These are phyloP conservation scores for Epiblema foenella DNA, from an alignment of 2,888 invertebrate species.

Conservation along the genomic window DNA sequence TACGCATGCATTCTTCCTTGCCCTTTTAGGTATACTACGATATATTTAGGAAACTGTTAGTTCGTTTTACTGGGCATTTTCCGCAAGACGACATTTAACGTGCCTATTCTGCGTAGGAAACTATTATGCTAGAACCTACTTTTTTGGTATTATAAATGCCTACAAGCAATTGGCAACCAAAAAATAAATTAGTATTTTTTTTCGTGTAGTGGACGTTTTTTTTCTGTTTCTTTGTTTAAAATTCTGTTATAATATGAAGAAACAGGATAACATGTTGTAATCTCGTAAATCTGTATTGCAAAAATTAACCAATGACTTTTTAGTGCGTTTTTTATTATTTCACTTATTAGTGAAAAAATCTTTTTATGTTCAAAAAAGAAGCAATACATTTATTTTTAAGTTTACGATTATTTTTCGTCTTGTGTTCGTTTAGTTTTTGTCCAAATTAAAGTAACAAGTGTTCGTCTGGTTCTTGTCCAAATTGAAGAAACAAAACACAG, in stretches of 20 bases:
- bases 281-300: background rate
- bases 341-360: background rate
- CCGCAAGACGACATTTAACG: too few relatives aligned
- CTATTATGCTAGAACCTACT: background rate
- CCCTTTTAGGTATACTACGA: background rate
- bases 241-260: too few relatives aligned
- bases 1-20: background rate
- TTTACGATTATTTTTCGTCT: background rate
- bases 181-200: too few relatives aligned
- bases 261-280: too few relatives aligned
- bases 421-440: constrained; percentile 39
- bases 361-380: background rate
- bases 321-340: background rate
- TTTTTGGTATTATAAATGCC: background rate
- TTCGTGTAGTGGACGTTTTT: too few relatives aligned
- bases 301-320: too few relatives aligned
- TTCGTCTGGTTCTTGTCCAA: constrained; percentile 42
- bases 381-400: background rate
- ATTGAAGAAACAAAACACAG: constrained; percentile 36
- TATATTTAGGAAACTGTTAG: background rate
- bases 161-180: too few relatives aligned
- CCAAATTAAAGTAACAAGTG: constrained; percentile 42
- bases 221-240: too few relatives aligned
- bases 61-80: too few relatives aligned
- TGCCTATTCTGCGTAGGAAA: too few relatives aligned